Conservation (phyloP, 1,140 invertebrate species). For the Elymnias hypermnestra region DNA sequence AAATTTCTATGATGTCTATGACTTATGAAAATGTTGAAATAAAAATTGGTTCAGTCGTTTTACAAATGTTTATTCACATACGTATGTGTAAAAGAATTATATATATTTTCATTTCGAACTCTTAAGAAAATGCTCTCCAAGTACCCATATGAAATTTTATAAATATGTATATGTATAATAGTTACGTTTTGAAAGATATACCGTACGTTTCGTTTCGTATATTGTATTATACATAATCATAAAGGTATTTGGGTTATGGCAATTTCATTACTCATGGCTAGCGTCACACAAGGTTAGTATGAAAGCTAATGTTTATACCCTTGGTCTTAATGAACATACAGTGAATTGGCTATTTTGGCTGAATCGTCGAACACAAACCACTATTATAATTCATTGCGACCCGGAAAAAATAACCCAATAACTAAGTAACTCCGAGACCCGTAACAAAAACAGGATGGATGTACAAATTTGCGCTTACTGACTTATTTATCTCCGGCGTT, state of each 20-base stretch:
- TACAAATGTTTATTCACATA: too few relatives aligned
- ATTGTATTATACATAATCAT: conserved; percentile 3
- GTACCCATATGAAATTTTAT: too few relatives aligned
- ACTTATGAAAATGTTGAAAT: too few relatives aligned
- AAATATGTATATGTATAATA: too few relatives aligned
- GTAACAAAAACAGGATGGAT: conserved; percentile 53
- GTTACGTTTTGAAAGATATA: too few relatives aligned
- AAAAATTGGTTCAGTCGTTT: too few relatives aligned
- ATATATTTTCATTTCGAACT: too few relatives aligned
- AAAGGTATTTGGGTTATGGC: background rate
- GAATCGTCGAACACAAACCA: conserved; percentile 48
- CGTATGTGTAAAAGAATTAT: too few relatives aligned
- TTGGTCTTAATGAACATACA: conserved; percentile 20
- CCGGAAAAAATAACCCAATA: conserved; percentile 54
- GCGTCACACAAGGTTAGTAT: conserved; percentile 10
- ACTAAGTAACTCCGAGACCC: conserved; percentile 37
- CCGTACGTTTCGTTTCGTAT: too few relatives aligned
- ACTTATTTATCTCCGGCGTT: conserved; percentile 56
- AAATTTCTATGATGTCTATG: too few relatives aligned
- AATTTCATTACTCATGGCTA: conserved; percentile 5
- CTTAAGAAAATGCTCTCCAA: too few relatives aligned
- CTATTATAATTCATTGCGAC: conserved; percentile 47
- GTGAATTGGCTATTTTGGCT: conserved; percentile 37
- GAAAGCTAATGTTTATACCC: conserved; percentile 16
- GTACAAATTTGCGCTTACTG: conserved; percentile 58